Evolutionary conservation across 2,888 invertebrate genomes (phyloP).

Genomic region (Cepaea hortensis): DNA sequence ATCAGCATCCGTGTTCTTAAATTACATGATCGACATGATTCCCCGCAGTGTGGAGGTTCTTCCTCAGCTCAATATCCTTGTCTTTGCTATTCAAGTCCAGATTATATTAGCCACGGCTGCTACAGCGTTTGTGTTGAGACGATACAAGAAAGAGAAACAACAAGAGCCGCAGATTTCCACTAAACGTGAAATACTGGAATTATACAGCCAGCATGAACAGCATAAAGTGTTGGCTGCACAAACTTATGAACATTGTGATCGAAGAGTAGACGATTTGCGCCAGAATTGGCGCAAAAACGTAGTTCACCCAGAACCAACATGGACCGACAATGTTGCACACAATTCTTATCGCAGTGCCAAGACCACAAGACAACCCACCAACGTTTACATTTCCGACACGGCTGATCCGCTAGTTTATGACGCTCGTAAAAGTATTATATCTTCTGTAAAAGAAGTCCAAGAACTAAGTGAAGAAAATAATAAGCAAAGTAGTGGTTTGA

Average conservation of each 20-base stretch:
- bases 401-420: neutral
- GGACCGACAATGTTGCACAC: no score
- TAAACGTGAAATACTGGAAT: neutral
- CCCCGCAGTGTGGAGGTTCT: slow-evolving; percentile 31
- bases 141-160: slow-evolving; percentile 13
- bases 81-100: slow-evolving; percentile 27
- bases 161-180: neutral
- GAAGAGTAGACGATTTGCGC: no score
- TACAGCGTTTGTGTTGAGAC: slow-evolving; percentile 24
- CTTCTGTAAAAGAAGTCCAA: no score
- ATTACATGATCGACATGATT: slow-evolving; percentile 31
- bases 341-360: neutral
- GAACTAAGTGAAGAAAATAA: no score
- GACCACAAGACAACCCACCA: neutral
- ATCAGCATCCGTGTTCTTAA: slow-evolving; percentile 36
- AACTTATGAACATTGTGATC: neutral
- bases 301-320: neutral
- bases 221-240: neutral
- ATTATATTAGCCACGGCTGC: slow-evolving; percentile 36
- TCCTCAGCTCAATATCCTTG: slow-evolving; percentile 28
- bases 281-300: neutral
- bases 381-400: neutral
- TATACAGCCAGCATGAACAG: neutral
- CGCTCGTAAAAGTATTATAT: neutral
- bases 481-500: neutral